Conservation (phyloP, 2,113 vertebrate genomes). For the Ochotona curzoniae region DNA sequence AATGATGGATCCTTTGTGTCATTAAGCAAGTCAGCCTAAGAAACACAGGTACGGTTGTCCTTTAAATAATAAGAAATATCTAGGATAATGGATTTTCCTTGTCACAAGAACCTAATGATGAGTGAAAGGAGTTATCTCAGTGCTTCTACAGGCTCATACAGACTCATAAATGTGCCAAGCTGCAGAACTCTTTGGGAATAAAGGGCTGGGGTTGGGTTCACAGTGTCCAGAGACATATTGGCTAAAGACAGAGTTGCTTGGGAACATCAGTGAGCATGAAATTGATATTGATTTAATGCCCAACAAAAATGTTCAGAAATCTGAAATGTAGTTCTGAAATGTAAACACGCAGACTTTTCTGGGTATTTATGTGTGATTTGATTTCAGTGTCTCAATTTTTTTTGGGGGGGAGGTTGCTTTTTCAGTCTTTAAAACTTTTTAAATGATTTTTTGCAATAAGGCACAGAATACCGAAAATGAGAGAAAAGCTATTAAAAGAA, state of each 20-base stretch:
- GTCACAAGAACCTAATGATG: constrained; percentile 62
- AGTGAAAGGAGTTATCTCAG: constrained; percentile 47
- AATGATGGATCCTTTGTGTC: neutral
- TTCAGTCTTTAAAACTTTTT: neutral
- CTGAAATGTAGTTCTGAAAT: constrained; percentile 42
- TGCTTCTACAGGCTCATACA: neutral
- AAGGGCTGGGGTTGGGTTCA: neutral
- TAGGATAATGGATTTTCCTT: constrained; percentile 56
- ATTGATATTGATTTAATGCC: constrained; percentile 75
- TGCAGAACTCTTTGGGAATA: neutral
- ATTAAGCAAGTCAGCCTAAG: neutral
- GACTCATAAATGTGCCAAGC: neutral
- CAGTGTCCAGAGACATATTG: neutral
- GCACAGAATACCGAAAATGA: neutral
- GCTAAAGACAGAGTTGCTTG: constrained; percentile 10
- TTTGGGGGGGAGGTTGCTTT: neutral
- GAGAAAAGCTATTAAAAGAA: neutral
- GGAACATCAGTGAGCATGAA: constrained; percentile 71
- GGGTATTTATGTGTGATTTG: neutral
- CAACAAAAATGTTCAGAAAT: constrained; percentile 51
- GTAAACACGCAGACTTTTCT: constrained; percentile 38
- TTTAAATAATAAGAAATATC: constrained; percentile 2
- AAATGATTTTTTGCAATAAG: neutral
- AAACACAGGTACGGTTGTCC: constrained; percentile 24
- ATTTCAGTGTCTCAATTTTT: neutral